Conservation (phyloP, 2,797 vertebrate genomes). For the Gadopsis marmoratus region DNA sequence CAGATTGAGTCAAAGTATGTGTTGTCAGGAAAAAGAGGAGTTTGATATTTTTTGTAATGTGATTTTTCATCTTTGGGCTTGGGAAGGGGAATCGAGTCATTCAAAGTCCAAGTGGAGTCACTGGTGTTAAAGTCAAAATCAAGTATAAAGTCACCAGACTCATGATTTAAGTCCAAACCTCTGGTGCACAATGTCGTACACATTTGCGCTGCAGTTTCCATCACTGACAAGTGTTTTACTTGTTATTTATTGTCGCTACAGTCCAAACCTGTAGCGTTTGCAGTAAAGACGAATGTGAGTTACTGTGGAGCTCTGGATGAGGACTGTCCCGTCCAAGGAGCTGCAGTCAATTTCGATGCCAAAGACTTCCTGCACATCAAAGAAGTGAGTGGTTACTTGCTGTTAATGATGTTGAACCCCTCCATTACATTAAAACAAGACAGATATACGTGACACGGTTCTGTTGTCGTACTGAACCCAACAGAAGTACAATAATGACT, state of each 20-base stretch:
- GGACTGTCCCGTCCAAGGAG: conserved; percentile 96
- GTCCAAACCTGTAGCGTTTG: conserved; percentile 97
- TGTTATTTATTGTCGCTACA: conserved; percentile 55
- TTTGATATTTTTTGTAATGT: not conserved
- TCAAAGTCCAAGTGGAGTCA: not conserved
- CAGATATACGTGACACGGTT: conserved; percentile 7
- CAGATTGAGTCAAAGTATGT: no score
- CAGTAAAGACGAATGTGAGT: conserved; percentile 97
- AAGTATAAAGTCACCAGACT: not conserved
- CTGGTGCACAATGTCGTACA: not conserved
- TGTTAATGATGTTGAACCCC: not conserved
- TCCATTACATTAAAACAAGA: not conserved
- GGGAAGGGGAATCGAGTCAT: not conserved
- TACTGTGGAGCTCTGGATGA: conserved; percentile 97
- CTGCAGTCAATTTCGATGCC: conserved; percentile 98
- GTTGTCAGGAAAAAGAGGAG: no score
- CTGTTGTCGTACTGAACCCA: conserved; percentile 52
- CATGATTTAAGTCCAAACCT: not conserved
- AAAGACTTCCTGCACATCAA: conserved; percentile 99
- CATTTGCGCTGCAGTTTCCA: not conserved
- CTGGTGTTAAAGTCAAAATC: not conserved
- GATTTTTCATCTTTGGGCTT: not conserved
- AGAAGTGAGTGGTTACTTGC: conserved; percentile 86
- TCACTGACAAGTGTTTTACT: conserved; percentile 1
- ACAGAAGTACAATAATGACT: conserved; percentile 97